Evolutionary conservation across 2,113 vertebrate species (phyloP).

Genomic region (Mesocricetus auratus): DNA sequence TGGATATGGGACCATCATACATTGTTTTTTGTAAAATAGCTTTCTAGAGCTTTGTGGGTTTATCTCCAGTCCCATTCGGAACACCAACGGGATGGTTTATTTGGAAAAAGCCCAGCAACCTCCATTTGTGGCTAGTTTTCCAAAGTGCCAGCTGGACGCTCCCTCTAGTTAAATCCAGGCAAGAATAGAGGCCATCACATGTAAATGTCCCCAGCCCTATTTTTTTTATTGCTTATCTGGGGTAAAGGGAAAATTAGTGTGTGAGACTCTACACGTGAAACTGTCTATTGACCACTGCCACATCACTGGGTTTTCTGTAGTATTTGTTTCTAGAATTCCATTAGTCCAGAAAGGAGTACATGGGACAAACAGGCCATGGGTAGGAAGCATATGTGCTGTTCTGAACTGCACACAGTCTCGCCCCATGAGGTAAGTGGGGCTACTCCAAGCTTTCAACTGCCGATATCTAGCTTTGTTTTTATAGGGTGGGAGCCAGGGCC

Average conservation of each 20-base stretch:
- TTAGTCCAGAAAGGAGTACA: background rate
- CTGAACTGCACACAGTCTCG: background rate
- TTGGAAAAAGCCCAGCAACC: background rate
- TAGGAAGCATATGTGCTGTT: no score
- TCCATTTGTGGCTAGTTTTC: background rate
- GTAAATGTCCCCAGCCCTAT: background rate
- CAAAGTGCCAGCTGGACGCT: background rate
- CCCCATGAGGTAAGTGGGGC: background rate
- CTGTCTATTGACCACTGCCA: background rate
- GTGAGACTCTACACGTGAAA: background rate
- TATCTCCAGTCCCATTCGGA: background rate
- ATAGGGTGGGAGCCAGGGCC: background rate
- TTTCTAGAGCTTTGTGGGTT: constrained; percentile 11
- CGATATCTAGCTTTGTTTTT: background rate
- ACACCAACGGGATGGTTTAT: background rate
- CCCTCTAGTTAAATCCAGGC: background rate
- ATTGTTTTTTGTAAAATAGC: background rate
- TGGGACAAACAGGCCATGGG: background rate
- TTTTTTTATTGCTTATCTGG: background rate
- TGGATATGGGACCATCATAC: background rate
- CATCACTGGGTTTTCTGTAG: background rate
- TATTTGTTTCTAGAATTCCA: background rate
- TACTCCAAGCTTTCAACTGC: background rate
- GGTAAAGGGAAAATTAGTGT: background rate
- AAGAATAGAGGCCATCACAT: background rate